Conservation (phyloP, 2,113 vertebrate genomes). For the Chroicocephalus ridibundus region DNA sequence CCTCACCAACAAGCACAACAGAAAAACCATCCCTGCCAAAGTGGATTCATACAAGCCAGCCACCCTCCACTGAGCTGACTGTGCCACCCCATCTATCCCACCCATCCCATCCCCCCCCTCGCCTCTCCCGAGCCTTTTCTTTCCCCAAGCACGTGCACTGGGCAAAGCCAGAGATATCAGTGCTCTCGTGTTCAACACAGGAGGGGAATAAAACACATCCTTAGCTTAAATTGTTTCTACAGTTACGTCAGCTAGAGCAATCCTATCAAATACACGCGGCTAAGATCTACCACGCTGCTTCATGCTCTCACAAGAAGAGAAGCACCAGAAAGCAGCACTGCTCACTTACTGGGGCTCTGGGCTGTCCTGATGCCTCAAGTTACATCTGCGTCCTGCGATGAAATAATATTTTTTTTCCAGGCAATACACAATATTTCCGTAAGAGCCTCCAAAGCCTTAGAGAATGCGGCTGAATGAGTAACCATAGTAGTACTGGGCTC, state of each 20-base stretch:
- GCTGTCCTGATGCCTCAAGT: not conserved
- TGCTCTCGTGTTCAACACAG: not conserved
- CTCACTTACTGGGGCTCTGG: not conserved
- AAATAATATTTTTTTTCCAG: not conserved
- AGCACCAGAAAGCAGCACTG: not conserved
- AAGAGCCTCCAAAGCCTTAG: not conserved
- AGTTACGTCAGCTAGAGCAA: not conserved
- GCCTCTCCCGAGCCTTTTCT: not conserved
- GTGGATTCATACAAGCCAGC: not conserved
- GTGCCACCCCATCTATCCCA: not conserved
- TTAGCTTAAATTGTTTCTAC: not conserved
- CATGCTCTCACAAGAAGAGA: not conserved
- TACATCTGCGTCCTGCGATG: fast-evolving
- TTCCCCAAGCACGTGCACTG: not conserved
- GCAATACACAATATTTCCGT: not conserved
- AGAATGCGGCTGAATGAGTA: not conserved
- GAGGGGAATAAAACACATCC: not conserved
- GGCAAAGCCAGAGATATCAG: not conserved
- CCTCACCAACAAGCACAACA: not conserved
- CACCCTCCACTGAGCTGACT: not conserved
- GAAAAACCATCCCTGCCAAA: not conserved
- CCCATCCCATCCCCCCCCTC: too few relatives aligned
- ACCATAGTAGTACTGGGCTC: fast-evolving
- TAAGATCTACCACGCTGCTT: not conserved
- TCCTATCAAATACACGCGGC: not conserved